Percentiles rank a stretch among this genome's conserved stretches.
These are phyloP conservation scores for Cataglyphis hispanica DNA, from an alignment of 1,140 invertebrate species.

Conservation along the genomic window DNA sequence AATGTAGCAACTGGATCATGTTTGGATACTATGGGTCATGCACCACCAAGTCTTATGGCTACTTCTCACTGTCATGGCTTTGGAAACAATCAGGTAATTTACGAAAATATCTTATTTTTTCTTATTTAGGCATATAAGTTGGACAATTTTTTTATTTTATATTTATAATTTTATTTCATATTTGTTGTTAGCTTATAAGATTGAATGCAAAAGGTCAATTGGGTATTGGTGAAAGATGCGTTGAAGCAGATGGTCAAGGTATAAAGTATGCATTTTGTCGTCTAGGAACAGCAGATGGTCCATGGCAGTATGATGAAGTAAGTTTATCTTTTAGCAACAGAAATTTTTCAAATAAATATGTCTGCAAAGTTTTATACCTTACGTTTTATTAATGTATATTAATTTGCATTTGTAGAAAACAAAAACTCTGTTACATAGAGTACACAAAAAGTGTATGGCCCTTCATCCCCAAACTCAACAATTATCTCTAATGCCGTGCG, in stretches of 20 bases:
- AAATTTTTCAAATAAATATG: slow-evolving; percentile 15
- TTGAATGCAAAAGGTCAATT: slow-evolving; percentile 98
- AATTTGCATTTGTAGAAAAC: slow-evolving; percentile 85
- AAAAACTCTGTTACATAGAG: slow-evolving; percentile 92
- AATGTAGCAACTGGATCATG: slow-evolving; percentile 93
- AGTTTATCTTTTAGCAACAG: slow-evolving; percentile 43
- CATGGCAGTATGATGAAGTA: slow-evolving; percentile 95
- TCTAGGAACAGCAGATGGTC: slow-evolving; percentile 96
- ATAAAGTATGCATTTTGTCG: slow-evolving; percentile 96
- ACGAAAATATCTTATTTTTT: not conserved
- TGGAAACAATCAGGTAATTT: slow-evolving; percentile 95
- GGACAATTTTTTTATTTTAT: not conserved
- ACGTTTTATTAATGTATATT: not conserved
- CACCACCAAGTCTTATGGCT: slow-evolving; percentile 94
- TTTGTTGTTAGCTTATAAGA: slow-evolving; percentile 90
- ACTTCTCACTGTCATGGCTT: slow-evolving; percentile 95
- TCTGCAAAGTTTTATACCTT: slow-evolving; percentile 1
- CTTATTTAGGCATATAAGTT: not conserved
- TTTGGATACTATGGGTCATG: slow-evolving; percentile 95
- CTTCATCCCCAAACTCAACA: slow-evolving; percentile 93
- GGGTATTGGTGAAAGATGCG: slow-evolving; percentile 97
- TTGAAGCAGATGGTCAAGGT: slow-evolving; percentile 94
- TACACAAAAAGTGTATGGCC: slow-evolving; percentile 94
- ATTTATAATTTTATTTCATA: slow-evolving; percentile 47
- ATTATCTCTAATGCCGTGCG: slow-evolving; percentile 92